These are phyloP conservation scores for Drosophila differens DNA, from an alignment of 2,888 invertebrate species.

Conservation along the genomic window DNA sequence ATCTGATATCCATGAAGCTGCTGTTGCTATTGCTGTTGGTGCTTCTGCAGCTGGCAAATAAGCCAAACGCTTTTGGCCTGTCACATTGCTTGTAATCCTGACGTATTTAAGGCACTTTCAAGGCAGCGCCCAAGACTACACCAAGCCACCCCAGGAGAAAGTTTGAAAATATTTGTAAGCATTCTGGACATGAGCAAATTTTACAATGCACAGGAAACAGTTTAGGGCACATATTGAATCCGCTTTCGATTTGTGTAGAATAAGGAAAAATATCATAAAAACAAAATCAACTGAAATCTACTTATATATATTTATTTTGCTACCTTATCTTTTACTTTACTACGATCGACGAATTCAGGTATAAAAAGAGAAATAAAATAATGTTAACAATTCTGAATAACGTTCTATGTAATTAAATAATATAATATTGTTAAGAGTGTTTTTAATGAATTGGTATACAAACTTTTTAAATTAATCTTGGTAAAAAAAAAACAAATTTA, in stretches of 20 bases:
- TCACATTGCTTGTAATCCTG: constrained; percentile 50
- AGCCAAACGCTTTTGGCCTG: constrained; percentile 42
- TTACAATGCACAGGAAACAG: neutral
- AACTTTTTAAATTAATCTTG: neutral
- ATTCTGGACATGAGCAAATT: neutral
- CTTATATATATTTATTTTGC: neutral
- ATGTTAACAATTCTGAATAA: neutral
- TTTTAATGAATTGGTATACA: too few relatives aligned
- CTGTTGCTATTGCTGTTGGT: constrained; percentile 25
- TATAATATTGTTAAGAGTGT: neutral
- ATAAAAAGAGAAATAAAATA: neutral
- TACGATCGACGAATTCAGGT: neutral
- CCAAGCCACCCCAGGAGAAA: constrained; percentile 13
- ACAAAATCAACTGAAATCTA: neutral
- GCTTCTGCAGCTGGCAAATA: constrained; percentile 34
- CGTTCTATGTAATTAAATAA: fast-evolving
- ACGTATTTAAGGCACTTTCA: constrained; percentile 28
- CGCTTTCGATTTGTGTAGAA: neutral
- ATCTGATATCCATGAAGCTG: constrained; percentile 61
- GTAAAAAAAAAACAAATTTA: neutral
- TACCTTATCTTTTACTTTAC: neutral
- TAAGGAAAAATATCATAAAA: neutral
- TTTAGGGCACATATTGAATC: neutral
- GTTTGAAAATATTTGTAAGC: neutral
- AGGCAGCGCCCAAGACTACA: constrained; percentile 1